A percentile compares a stretch with the other conserved stretches of the same genome.
These are phyloP conservation scores for Lordiphosa stackelbergi DNA, from an alignment of 1,140 invertebrate genomes.

Conservation along the genomic window DNA sequence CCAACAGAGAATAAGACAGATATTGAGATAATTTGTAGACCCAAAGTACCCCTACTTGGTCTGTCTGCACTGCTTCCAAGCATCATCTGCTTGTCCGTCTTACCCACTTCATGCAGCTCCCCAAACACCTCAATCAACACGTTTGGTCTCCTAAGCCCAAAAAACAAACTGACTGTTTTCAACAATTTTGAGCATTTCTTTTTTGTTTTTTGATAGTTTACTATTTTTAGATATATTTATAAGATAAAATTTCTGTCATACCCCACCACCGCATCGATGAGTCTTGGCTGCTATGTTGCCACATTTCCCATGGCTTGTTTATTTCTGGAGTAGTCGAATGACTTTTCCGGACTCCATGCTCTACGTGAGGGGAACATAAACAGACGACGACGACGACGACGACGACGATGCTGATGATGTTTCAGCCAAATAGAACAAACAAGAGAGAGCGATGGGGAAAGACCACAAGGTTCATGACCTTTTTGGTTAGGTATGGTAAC, in stretches of 20 bases:
- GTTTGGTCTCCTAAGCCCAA: neutral
- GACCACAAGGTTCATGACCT: constrained; percentile 62
- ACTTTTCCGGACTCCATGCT: constrained; percentile 62
- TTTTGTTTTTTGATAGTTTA: constrained; percentile 26
- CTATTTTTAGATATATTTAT: constrained; percentile 62
- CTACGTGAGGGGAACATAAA: constrained; percentile 64
- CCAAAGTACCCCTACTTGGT: too few species aligned
- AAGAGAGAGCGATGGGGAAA: neutral
- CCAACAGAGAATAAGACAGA: too few species aligned
- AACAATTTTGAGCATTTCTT: constrained; percentile 19
- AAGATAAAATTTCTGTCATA: constrained; percentile 47
- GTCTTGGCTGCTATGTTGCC: constrained; percentile 23
- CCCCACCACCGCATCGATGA: constrained; percentile 25
- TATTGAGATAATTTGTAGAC: too few species aligned
- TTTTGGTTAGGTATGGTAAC: constrained; percentile 10
- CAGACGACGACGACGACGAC: constrained; percentile 29
- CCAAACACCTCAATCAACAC: constrained; percentile 45
- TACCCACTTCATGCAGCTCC: constrained; percentile 1
- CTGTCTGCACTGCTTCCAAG: too few species aligned
- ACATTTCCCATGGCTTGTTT: constrained; percentile 41
- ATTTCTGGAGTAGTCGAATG: constrained; percentile 73
- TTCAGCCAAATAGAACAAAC: neutral
- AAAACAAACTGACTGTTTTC: constrained; percentile 17
- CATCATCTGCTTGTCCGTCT: neutral
- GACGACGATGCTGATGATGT: constrained; percentile 1